Evolutionary conservation across 2,113 vertebrate species (phyloP).

Genomic region (Sinocyclocheilus rhinocerous): DNA sequence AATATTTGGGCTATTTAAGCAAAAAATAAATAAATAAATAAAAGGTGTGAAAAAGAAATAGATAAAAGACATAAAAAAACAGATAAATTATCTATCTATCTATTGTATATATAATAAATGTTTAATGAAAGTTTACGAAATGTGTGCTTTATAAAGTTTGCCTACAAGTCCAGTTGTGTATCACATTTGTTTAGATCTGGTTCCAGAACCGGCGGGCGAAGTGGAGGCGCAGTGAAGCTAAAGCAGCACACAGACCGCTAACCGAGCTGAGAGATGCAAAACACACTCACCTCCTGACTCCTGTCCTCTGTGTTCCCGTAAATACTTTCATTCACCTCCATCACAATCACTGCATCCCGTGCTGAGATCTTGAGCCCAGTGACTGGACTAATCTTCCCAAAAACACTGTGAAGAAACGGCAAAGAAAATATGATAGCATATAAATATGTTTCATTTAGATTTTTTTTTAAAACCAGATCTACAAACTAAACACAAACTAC

Average conservation of each 20-base stretch:
- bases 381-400: not conserved
- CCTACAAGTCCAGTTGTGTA: not conserved
- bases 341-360: not conserved
- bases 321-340: not conserved
- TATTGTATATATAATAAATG: no score
- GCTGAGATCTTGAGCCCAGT: not conserved
- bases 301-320: constrained; percentile 39
- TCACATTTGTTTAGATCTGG: constrained; percentile 57
- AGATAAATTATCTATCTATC: no score
- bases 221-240: constrained; percentile 57
- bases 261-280: not conserved
- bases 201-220: constrained; percentile 66
- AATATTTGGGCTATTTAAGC: no score
- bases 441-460: not conserved
- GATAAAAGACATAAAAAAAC: no score
- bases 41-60: no score
- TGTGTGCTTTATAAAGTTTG: no score
- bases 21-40: no score
- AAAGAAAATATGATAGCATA: not conserved
- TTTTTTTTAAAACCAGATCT: not conserved
- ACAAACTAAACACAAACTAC: no score
- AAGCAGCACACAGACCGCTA: constrained; percentile 6
- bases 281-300: not conserved
- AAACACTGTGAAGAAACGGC: not conserved
- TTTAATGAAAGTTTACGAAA: no score